These are phyloP conservation scores for Drosophila sp. DNA, from an alignment of 1,140 invertebrate genomes.

Conservation along the genomic window DNA sequence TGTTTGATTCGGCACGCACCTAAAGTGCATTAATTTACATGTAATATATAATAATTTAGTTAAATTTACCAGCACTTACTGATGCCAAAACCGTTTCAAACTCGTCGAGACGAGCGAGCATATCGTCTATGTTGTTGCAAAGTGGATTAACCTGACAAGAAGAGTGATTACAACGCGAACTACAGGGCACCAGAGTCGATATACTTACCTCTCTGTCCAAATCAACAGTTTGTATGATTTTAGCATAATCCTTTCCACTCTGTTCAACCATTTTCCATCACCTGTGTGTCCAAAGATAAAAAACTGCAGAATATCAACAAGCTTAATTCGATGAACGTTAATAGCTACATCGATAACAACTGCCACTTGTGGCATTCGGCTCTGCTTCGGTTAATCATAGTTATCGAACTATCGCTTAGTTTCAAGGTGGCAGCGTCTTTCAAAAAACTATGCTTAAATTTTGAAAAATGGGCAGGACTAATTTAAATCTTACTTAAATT, in stretches of 20 bases:
- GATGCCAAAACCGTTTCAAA: conserved; percentile 73
- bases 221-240: conserved; percentile 68
- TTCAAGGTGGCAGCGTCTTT: neutral
- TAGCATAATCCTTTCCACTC: conserved; percentile 65
- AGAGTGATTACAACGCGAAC: neutral
- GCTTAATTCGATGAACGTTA: conserved; percentile 2
- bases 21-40: conserved; percentile 10
- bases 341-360: neutral
- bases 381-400: neutral
- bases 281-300: conserved; percentile 17
- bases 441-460: no score
- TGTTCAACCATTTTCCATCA: conserved; percentile 38
- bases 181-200: neutral
- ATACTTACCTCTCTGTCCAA: conserved; percentile 60
- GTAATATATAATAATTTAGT: neutral
- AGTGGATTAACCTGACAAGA: conserved; percentile 68
- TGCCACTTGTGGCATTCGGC: neutral
- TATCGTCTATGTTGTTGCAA: conserved; percentile 80
- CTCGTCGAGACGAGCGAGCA: conserved; percentile 77
- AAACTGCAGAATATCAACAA: conserved; percentile 36
- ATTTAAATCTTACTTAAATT: no score
- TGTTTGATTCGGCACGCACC: conserved; percentile 77
- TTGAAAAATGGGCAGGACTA: no score
- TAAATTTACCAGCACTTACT: conserved; percentile 17
- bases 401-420: conserved; percentile 1